These are phyloP conservation scores for Tetheella fluctuosa DNA, from an alignment of 2,888 invertebrate species.

Conservation along the genomic window DNA sequence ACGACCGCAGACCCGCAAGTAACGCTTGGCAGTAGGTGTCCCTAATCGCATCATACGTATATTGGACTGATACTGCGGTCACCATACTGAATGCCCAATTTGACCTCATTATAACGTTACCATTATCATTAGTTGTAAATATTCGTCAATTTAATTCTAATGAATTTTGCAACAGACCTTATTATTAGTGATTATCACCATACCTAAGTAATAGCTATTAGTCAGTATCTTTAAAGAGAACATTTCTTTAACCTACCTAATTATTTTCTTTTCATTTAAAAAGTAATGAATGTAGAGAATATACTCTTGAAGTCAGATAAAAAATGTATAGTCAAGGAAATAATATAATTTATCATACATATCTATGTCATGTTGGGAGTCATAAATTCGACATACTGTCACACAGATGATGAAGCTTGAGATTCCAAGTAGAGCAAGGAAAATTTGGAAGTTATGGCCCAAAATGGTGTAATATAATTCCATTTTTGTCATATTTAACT, in stretches of 20 bases:
- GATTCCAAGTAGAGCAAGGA: slow-evolving; percentile 41
- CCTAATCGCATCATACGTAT: slow-evolving; percentile 7
- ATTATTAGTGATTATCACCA: slow-evolving; percentile 67
- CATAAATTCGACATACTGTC: slow-evolving; percentile 21
- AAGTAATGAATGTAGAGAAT: slow-evolving; percentile 22
- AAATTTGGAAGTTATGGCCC: slow-evolving; percentile 19
- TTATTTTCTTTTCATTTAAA: slow-evolving; percentile 47
- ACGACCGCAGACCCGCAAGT: slow-evolving; percentile 13
- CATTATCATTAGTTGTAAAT: slow-evolving; percentile 46
- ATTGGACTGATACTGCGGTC: slow-evolving; percentile 25
- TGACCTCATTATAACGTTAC: slow-evolving; percentile 37
- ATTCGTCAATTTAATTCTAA: slow-evolving; percentile 44
- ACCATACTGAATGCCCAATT: slow-evolving; percentile 32
- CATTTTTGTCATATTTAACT: slow-evolving; percentile 10
- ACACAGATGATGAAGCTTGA: slow-evolving; percentile 45
- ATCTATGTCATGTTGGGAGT: slow-evolving; percentile 26
- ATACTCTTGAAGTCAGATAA: slow-evolving; percentile 13
- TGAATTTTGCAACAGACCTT: slow-evolving; percentile 72
- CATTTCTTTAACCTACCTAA: slow-evolving; percentile 63
- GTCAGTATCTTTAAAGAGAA: slow-evolving; percentile 71
- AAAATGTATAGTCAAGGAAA: slow-evolving; percentile 16
- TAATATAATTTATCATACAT: slow-evolving; percentile 11
- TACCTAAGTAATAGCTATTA: slow-evolving; percentile 66
- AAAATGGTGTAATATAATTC: slow-evolving; percentile 8
- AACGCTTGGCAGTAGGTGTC: slow-evolving; percentile 4